Percentiles rank a stretch among this genome's conserved stretches.
phyloP scores from a whole-genome alignment of 2,113 vertebrate genomes.

The Misgurnus mizolepis region DNA sequence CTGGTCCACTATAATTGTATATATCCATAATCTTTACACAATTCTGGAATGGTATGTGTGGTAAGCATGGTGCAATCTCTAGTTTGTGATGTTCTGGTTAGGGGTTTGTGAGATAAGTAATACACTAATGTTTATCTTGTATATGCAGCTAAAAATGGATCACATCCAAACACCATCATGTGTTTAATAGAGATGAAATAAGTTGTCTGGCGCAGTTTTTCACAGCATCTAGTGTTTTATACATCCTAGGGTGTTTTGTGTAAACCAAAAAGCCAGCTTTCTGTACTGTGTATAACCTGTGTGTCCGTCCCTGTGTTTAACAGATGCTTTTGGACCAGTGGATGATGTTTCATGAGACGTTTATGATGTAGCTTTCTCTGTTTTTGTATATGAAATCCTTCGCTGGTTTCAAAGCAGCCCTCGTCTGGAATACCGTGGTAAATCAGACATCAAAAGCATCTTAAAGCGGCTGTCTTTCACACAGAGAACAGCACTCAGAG shows the following conservation, averaged over 20 bases:
- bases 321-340: background rate
- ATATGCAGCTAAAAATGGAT: too few species aligned
- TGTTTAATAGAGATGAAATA: constrained; percentile 24
- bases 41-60: too few species aligned
- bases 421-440: constrained; percentile 66
- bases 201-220: constrained; percentile 33
- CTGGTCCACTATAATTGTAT: too few species aligned
- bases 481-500: constrained; percentile 58
- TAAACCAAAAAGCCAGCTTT: background rate
- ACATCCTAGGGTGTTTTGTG: constrained; percentile 28
- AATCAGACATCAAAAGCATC: constrained; percentile 62
- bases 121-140: background rate
- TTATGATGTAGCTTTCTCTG: constrained; percentile 39
- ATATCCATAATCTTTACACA: too few species aligned
- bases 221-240: constrained; percentile 14
- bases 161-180: background rate
- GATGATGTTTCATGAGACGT: background rate
- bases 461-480: constrained; percentile 55
- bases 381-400: constrained; percentile 50
- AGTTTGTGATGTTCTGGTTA: too few species aligned
- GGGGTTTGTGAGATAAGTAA: background rate
- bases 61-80: background rate
- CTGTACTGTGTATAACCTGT: background rate
- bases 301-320: constrained; percentile 1
- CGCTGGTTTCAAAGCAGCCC: constrained; percentile 62